Conservation (phyloP, 2,888 invertebrate species). For the Galeruca laticollis region DNA sequence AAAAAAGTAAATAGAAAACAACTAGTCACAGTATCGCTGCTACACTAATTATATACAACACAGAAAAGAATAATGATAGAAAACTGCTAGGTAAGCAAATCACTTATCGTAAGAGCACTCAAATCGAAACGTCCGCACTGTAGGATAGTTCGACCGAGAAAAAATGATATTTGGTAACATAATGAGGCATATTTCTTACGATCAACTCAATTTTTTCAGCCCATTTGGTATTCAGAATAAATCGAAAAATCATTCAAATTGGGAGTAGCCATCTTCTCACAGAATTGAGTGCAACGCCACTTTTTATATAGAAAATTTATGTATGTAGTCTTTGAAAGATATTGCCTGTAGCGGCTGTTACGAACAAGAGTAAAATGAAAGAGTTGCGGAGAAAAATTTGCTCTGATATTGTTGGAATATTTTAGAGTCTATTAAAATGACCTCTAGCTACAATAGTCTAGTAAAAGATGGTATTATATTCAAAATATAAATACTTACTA, state of each 20-base stretch:
- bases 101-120: too few relatives aligned
- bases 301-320: constrained; percentile 16
- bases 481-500: too few relatives aligned
- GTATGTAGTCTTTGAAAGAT: constrained; percentile 3
- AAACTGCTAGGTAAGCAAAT: too few relatives aligned
- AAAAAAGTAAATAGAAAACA: too few relatives aligned
- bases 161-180: too few relatives aligned
- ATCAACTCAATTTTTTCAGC: constrained; percentile 20
- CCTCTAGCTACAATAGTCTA: not conserved
- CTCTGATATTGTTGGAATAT: constrained; percentile 1
- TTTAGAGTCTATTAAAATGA: not conserved
- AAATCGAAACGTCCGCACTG: too few relatives aligned
- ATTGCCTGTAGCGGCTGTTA: constrained; percentile 18
- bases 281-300: constrained; percentile 8
- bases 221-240: constrained; percentile 14
- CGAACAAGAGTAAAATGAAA: constrained; percentile 2
- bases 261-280: constrained; percentile 20
- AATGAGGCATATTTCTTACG: constrained; percentile 26
- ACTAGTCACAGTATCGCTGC: too few relatives aligned
- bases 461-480: too few relatives aligned
- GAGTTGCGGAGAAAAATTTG: not conserved
- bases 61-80: too few relatives aligned
- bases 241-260: constrained; percentile 35
- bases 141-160: too few relatives aligned
- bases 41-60: too few relatives aligned